A percentile compares a stretch with the other conserved stretches of the same genome.
Evolutionary conservation across 2,888 invertebrate species (phyloP).

Genomic region (Stenichneumon culpator): DNA sequence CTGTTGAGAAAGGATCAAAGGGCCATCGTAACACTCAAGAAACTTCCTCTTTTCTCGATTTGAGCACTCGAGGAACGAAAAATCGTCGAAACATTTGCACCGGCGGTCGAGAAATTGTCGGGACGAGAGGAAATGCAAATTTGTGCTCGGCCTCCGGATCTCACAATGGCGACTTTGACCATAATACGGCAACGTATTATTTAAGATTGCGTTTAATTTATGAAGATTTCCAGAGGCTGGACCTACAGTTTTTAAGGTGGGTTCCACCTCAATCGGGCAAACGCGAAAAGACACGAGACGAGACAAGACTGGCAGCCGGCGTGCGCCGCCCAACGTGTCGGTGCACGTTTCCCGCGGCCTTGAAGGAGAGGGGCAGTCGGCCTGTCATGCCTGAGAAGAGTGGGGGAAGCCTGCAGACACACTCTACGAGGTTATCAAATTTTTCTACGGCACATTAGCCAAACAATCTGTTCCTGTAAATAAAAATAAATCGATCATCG

Average conservation of each 20-base stretch:
- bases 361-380: background rate
- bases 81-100: background rate
- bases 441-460: constrained; percentile 16
- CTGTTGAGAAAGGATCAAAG: background rate
- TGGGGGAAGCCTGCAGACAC: background rate
- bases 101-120: background rate
- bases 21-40: background rate
- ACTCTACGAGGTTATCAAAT: background rate
- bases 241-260: no score
- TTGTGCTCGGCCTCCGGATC: no score
- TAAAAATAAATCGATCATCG: constrained; percentile 2
- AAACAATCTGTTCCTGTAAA: constrained; percentile 36
- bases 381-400: background rate
- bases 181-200: no score
- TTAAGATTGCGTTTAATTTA: no score
- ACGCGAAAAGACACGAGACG: no score
- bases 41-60: background rate
- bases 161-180: no score
- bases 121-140: background rate
- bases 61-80: background rate
- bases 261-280: no score
- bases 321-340: background rate
- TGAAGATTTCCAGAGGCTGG: no score
- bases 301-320: background rate
- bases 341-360: background rate